Base-by-base conservation (phyloP, 2,797 vertebrate genomes). In the Echiichthys vipera region DNA sequence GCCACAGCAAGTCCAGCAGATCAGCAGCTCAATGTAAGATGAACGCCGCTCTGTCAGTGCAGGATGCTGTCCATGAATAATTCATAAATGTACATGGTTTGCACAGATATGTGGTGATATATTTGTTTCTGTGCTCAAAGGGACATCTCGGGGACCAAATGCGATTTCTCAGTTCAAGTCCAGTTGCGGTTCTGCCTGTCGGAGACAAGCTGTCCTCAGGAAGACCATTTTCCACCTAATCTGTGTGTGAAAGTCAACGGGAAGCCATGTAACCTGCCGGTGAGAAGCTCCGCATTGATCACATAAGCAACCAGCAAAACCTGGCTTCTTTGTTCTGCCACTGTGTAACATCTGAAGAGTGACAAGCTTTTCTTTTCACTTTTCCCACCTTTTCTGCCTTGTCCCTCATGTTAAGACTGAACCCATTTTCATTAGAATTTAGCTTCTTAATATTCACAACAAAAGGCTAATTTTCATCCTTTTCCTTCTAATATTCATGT, bases 91-190 rank as follows among this genome's bases (percentile, higher is more conserved):
- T n/a, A 5, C 62, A 30, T 53, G 65, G 7, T 42, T 68, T 59
- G 39, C 56, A 3, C 46, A 27, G 51, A 69, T 58, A 40, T 40
- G 30, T 20, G 24, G 24, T 87, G 56, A 80, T 77, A n/a, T 20
- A 49, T 74, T 32, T 73, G 57, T 68, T 54, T 88, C 56, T 83
- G 29, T 77, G 61, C 75, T 82, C 90, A 56, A 68, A 99, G 98
- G 98, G 98, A 99, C 95, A 98, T 99, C 95, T 98, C 97, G 89
- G 97, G 96, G 96, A 97, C 96, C 96, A 99, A 98, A 94, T 99
- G 97, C 89, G 98, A 99, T 93, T 99, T 99, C 93, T 98, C 97
- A 78, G 97, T 99, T 87, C 98, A 99, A 94, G 98, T 99, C 92
- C 98, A 99, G 94, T 90, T 99, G 95, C 96, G 98, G 96, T 99